A percentile compares a stretch with the other conserved stretches of the same genome.
phyloP scores from a whole-genome alignment of 2,113 vertebrate genomes.

The Boleophthalmus pectinirostris region DNA sequence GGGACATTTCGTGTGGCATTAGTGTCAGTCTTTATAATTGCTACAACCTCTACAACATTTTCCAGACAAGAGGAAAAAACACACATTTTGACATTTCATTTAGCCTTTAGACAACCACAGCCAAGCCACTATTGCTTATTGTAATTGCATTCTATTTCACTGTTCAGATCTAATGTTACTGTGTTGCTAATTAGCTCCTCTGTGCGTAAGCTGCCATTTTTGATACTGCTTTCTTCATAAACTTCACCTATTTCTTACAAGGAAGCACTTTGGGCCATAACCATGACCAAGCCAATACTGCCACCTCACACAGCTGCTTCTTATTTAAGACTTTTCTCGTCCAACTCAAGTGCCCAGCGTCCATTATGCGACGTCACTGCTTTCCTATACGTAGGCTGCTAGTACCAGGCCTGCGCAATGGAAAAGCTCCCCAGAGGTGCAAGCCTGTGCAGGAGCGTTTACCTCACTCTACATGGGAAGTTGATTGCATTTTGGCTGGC shows the following conservation, averaged over 20 bases:
- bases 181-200: not conserved
- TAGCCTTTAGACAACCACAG: not conserved
- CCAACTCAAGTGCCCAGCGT: slow-evolving; percentile 14
- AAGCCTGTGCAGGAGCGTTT: slow-evolving; percentile 8
- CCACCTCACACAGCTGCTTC: slow-evolving; percentile 11
- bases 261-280: not conserved
- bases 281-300: not conserved
- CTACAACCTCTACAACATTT: slow-evolving; percentile 10
- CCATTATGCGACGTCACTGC: not conserved
- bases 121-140: not conserved
- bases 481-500: slow-evolving; percentile 66
- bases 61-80: slow-evolving; percentile 2
- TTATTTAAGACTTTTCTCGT: slow-evolving; percentile 6
- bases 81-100: not conserved
- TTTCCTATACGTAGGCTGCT: slow-evolving; percentile 33
- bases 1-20: slow-evolving; percentile 26
- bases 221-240: slow-evolving; percentile 1
- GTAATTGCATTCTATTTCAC: not conserved
- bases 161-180: not conserved
- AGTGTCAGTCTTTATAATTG: slow-evolving; percentile 49
- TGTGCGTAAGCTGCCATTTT: not conserved
- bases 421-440: slow-evolving; percentile 31
- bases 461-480: slow-evolving; percentile 25
- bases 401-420: slow-evolving; percentile 20
- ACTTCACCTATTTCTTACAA: not conserved